Evolutionary conservation across 2,888 invertebrate genomes (phyloP).

Genomic region (Acholoe squamosa): DNA sequence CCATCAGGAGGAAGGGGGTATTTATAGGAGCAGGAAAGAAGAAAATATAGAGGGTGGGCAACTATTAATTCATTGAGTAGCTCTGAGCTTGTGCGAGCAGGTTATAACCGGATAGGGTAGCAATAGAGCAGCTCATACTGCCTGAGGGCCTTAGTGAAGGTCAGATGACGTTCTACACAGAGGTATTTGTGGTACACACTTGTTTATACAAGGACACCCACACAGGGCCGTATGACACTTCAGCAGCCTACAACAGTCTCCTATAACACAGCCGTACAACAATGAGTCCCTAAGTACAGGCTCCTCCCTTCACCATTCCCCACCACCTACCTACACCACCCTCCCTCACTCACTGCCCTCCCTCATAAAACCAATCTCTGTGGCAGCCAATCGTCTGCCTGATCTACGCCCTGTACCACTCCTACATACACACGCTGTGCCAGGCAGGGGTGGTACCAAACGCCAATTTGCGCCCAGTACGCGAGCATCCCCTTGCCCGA

Average conservation of each 20-base stretch:
- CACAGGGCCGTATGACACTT: not conserved
- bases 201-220: not conserved
- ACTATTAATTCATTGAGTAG: not conserved
- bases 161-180: not conserved
- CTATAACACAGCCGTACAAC: not conserved
- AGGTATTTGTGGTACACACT: not conserved
- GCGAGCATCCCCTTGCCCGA: not conserved
- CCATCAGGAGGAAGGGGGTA: not conserved
- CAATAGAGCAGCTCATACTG: not conserved
- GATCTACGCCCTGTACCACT: not conserved
- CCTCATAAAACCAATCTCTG: not conserved
- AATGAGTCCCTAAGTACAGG: not conserved
- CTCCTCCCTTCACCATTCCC: not conserved
- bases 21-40: not conserved
- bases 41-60: not conserved
- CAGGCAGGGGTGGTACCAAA: not conserved
- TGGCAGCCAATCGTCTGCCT: not conserved
- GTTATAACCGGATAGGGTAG: not conserved
- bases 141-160: not conserved
- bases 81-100: not conserved
- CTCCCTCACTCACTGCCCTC: not conserved
- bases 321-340: not conserved
- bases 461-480: not conserved
- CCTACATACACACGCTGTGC: not conserved
- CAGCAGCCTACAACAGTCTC: not conserved